Percentiles rank a stretch among this genome's conserved stretches.
Evolutionary conservation across 2,888 invertebrate species (phyloP).

Genomic region (Torymus auratus): DNA sequence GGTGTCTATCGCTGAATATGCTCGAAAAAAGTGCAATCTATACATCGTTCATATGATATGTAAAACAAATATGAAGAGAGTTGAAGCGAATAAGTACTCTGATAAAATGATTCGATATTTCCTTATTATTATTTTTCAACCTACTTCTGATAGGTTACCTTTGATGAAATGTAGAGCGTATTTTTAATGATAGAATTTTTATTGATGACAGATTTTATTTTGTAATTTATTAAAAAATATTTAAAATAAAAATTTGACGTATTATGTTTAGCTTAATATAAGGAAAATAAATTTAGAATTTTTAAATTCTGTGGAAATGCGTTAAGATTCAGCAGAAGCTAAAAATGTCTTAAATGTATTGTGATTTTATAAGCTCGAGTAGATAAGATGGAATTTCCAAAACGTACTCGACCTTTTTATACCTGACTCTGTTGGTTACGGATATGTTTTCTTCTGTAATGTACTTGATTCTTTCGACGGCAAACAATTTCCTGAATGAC

Average conservation of each 20-base stretch:
- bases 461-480: conserved; percentile 40
- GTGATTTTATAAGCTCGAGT: conserved; percentile 15
- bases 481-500: conserved; percentile 29
- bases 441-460: conserved; percentile 52
- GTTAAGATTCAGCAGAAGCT: background rate
- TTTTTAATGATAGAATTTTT: conserved; percentile 11
- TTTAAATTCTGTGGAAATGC: background rate
- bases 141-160: conserved; percentile 1
- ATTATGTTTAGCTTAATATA: background rate
- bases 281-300: conserved; percentile 10
- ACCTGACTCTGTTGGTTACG: conserved; percentile 59
- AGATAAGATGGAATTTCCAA: conserved; percentile 8
- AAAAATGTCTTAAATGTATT: background rate
- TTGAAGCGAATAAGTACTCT: conserved; percentile 15
- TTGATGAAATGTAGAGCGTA: background rate
- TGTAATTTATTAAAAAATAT: background rate
- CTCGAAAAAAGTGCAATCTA: conserved; percentile 17
- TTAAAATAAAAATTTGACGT: background rate
- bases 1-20: conserved; percentile 9
- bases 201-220: background rate
- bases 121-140: conserved; percentile 39
- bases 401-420: conserved; percentile 23
- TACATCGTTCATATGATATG: conserved; percentile 7
- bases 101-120: conserved; percentile 19
- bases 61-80: conserved; percentile 8